Percentiles rank a stretch among this genome's conserved stretches.
Evolutionary conservation across 2,888 invertebrate species (phyloP).

Genomic region (Syrphus vitripennis): DNA sequence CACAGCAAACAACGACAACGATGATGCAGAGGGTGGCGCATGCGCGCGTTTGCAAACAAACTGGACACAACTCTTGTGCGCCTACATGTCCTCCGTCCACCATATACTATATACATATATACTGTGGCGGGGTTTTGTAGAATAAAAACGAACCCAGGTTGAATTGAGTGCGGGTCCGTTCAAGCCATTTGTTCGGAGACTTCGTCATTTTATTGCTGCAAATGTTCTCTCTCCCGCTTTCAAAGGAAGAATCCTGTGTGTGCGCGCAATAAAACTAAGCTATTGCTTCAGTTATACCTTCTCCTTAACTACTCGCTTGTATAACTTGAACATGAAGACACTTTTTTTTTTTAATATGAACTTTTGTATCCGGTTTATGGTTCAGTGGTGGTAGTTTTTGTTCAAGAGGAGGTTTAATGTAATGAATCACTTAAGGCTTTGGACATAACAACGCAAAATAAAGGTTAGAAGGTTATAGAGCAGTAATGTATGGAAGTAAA

Average conservation of each 20-base stretch:
- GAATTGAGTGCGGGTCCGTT: constrained; percentile 44
- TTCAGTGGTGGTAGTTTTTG: background rate
- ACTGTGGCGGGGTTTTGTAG: background rate
- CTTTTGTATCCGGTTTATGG: constrained; percentile 35
- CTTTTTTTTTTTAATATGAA: background rate
- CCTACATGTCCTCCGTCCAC: constrained; percentile 32
- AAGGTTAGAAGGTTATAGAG: constrained; percentile 10
- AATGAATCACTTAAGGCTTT: background rate
- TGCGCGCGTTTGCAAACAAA: constrained; percentile 27
- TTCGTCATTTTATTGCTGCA: constrained; percentile 51
- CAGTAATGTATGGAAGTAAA: background rate
- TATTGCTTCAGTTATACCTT: background rate
- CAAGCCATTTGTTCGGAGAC: constrained; percentile 52
- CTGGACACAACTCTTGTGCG: constrained; percentile 42
- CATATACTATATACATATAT: too few relatives aligned
- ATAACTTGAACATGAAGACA: constrained; percentile 10
- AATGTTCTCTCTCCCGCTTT: background rate
- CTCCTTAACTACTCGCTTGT: background rate
- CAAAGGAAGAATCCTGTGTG: constrained; percentile 38
- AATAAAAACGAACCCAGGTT: background rate
- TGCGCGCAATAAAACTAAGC: constrained; percentile 31
- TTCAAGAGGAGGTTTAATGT: background rate
- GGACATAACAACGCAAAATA: background rate
- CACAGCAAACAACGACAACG: constrained; percentile 22
- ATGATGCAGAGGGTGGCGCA: constrained; percentile 14